A percentile compares a stretch with the other conserved stretches of the same genome.
phyloP scores from a whole-genome alignment of 2,797 vertebrate genomes.

The Tarsius wallacei region DNA sequence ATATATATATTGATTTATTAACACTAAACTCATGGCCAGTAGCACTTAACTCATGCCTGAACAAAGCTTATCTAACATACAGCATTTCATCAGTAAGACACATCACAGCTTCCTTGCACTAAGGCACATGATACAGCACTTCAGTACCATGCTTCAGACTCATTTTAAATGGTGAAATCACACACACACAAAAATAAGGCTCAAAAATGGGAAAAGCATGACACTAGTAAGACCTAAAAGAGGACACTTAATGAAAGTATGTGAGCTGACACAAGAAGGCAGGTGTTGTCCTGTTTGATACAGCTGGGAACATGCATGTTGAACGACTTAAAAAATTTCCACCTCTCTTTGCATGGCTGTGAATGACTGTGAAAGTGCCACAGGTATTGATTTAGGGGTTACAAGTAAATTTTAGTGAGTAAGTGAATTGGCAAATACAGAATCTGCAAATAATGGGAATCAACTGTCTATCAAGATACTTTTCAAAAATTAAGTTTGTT shows the following conservation, averaged over 20 bases:
- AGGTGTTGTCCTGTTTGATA: too few relatives aligned
- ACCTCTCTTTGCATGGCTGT: not conserved
- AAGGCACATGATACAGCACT: not conserved
- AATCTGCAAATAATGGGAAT: not conserved
- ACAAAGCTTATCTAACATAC: not conserved
- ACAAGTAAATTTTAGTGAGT: slow-evolving; percentile 13
- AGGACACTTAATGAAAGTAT: not conserved
- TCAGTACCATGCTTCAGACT: not conserved
- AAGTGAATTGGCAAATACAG: not conserved
- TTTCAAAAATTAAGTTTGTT: not conserved
- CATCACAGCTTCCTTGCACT: not conserved
- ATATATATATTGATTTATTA: not conserved
- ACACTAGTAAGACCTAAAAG: not conserved
- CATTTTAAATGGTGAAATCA: slow-evolving; percentile 21
- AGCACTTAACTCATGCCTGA: not conserved
- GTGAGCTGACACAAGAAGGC: not conserved
- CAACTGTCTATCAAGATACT: not conserved
- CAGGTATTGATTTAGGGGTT: not conserved
- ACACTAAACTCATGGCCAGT: not conserved
- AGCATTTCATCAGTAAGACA: not conserved
- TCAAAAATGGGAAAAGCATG: not conserved
- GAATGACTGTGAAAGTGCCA: not conserved
- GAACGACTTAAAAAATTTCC: not conserved
- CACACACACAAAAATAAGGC: not conserved
- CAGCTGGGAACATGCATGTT: not conserved